Conservation (phyloP, 1,140 invertebrate species). For the Megathymus violae region DNA sequence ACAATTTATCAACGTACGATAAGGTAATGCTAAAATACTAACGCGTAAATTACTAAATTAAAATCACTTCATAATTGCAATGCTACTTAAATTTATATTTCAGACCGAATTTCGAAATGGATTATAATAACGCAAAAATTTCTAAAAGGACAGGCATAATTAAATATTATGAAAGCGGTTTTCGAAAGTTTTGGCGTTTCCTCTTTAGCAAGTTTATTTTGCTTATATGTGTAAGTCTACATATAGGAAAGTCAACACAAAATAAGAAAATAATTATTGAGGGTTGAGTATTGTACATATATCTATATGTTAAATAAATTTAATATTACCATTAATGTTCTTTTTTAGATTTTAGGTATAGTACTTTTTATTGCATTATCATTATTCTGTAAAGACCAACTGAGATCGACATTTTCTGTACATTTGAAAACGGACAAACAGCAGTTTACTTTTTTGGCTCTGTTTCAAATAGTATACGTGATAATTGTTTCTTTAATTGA, state of each 20-base stretch:
- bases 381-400: neutral
- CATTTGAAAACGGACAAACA: neutral
- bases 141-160: conserved; percentile 15
- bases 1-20: conserved; percentile 5
- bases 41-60: too few species aligned
- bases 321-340: neutral
- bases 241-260: too few species aligned
- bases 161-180: conserved; percentile 16
- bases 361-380: neutral
- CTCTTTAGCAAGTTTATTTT: neutral
- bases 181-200: neutral
- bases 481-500: neutral
- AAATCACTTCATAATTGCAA: too few species aligned
- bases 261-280: too few species aligned
- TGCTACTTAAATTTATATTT: conserved; percentile 1
- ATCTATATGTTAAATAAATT: neutral
- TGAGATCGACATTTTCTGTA: neutral
- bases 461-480: conserved; percentile 9
- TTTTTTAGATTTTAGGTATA: neutral
- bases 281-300: too few species aligned
- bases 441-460: conserved; percentile 6
- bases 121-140: conserved; percentile 2
- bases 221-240: conserved; percentile 11
- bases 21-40: neutral
- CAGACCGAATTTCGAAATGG: conserved; percentile 28